Base-by-base conservation (phyloP, 2,888 invertebrate species). In the Scaptomyza tumidula region DNA sequence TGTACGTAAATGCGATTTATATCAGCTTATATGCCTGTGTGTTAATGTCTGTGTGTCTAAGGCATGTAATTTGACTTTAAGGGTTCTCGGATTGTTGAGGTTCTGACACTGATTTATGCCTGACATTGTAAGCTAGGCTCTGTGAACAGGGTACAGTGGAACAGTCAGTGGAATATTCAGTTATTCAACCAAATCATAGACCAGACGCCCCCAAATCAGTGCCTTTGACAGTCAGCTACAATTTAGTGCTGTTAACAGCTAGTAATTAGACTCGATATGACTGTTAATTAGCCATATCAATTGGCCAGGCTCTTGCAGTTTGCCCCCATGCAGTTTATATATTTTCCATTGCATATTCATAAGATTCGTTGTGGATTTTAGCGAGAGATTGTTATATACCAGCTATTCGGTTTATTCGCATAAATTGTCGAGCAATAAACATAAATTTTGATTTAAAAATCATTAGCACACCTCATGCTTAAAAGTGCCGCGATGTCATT, bases 191-290 rank as follows among this genome's bases (percentile, higher is more conserved):
- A 64, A 74, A 67, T 66, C 57, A 62, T 57, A 72, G 62, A 33
- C 55, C 37, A 49, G 50, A 54, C 60, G 54, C 54, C 57, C 39
- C 46, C 65, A 54, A 54, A 60, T 64, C 33, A 49, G 46, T 52
- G 62, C 70, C 74, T 73, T 59, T 81, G 80, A 82, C 80, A 82
- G 75, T 37, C 62, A 46, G 67, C 57, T 64, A 65, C 86, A 68
- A 81, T 79, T 79, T 81, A 84, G 71, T 72, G 81, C 72, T 84
- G 86, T 84, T 84, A 84, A 84, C 83, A 84, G 86, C 84, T 86
- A 59, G 85, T 84, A 84, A 84, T 84, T 84, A 86, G 81, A 50
- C 79, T 63, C 77, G 69, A 84, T 81, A 79, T 79, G 72, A 59
- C 63, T 49, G 71, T 75, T 84, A 84, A 84, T 84, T 86, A 84